Conservation (phyloP, 1,140 invertebrate genomes). For the Ceratina japonica region DNA sequence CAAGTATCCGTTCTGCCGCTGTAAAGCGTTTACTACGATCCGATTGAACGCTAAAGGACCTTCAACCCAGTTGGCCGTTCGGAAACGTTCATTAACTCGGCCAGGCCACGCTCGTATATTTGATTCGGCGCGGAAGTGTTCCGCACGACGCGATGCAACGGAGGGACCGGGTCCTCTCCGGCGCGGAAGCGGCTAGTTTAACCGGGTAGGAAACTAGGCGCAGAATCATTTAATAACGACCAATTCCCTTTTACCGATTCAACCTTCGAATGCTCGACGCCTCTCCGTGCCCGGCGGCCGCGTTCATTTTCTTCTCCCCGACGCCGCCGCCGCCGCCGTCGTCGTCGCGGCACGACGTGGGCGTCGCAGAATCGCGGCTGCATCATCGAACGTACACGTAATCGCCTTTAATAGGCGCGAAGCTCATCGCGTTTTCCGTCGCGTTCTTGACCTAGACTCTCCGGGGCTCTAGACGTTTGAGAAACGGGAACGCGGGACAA, state of each 20-base stretch:
- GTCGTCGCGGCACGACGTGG: not conserved
- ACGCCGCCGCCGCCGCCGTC: not conserved
- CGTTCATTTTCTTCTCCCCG: constrained; percentile 9
- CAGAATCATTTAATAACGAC: constrained; percentile 6
- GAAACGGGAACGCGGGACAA: constrained; percentile 25
- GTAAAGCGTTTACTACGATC: not conserved
- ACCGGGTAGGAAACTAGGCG: constrained; percentile 14
- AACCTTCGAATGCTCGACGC: not conserved
- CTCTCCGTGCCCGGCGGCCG: not conserved
- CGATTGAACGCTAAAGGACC: not conserved
- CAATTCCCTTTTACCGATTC: not conserved
- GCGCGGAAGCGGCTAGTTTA: constrained; percentile 32
- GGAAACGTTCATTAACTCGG: not conserved
- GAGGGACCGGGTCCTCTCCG: constrained; percentile 4
- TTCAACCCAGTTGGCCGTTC: not conserved
- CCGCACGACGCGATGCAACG: constrained; percentile 1
- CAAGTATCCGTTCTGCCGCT: not conserved
- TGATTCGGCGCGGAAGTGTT: constrained; percentile 43
- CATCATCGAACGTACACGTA: not conserved
- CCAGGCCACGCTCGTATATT: constrained; percentile 14
- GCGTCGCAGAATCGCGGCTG: not conserved
- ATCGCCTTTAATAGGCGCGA: not conserved
- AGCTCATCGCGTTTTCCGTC: constrained; percentile 5
- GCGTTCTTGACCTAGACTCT: constrained; percentile 40
- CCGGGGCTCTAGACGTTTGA: too few species aligned